These are phyloP conservation scores for Proisotoma minuta DNA, from an alignment of 2,888 invertebrate genomes.

Conservation along the genomic window DNA sequence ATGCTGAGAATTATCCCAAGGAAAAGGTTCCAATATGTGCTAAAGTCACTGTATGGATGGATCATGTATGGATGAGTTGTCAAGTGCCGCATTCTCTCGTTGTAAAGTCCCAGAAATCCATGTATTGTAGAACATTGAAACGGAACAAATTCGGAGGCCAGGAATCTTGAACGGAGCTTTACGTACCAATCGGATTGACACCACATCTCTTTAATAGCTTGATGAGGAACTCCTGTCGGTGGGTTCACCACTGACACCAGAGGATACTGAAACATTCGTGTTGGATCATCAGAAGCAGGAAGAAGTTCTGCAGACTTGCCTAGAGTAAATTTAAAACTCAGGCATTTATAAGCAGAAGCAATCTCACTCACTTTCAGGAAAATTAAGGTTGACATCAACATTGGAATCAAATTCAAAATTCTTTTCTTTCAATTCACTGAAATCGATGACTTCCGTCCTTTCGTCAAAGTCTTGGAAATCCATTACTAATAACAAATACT, in stretches of 20 bases:
- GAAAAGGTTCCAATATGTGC: constrained; percentile 19
- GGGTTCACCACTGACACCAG: not conserved
- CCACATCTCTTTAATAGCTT: constrained; percentile 2
- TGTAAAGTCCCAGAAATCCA: constrained; percentile 13
- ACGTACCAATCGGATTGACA: constrained; percentile 22
- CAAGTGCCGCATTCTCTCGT: constrained; percentile 24
- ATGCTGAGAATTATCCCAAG: constrained; percentile 6
- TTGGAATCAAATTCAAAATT: not conserved
- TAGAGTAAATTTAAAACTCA: not conserved
- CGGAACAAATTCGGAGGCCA: constrained; percentile 12
- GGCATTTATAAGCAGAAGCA: too few species aligned
- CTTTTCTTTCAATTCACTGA: not conserved
- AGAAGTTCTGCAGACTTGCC: not conserved
- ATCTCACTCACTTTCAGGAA: too few species aligned
- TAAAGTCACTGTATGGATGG: constrained; percentile 29
- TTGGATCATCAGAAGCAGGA: not conserved
- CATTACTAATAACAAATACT: too few species aligned
- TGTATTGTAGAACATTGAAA: constrained; percentile 21
- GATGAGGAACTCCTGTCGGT: not conserved
- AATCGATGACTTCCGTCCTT: not conserved
- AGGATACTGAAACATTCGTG: not conserved
- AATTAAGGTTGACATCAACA: not conserved
- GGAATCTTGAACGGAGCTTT: constrained; percentile 24
- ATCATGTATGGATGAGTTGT: constrained; percentile 22
- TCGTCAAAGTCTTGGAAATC: not conserved